Conservation (phyloP, 2,888 invertebrate species). For the Protonemura montana region DNA sequence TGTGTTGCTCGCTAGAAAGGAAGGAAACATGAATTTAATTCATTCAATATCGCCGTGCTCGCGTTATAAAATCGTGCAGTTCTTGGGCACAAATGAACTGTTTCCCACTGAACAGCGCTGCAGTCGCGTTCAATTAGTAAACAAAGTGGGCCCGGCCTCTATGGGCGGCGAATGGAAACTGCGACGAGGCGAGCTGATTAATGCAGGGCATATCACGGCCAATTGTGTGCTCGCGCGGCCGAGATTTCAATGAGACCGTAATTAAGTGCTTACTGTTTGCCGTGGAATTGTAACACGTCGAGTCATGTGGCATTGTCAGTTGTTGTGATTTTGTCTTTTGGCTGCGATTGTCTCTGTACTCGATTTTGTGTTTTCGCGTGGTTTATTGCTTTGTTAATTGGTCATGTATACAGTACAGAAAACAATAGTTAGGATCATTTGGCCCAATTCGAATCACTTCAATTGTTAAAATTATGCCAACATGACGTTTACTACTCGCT, state of each 20-base stretch:
- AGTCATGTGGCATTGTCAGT: background rate
- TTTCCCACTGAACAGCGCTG: background rate
- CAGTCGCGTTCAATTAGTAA: background rate
- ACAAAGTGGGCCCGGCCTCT: background rate
- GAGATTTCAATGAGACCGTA: background rate
- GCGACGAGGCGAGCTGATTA: background rate
- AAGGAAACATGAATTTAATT: background rate
- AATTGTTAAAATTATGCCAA: no score
- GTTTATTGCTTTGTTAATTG: no score
- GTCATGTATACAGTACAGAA: no score
- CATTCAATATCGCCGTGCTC: slow-evolving; percentile 8
- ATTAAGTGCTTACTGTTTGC: background rate
- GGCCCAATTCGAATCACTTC: no score
- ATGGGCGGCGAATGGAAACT: background rate
- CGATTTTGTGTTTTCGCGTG: no score
- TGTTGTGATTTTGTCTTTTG: background rate
- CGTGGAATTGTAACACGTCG: background rate
- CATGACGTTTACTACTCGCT: no score
- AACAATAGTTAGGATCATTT: no score
- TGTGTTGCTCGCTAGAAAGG: background rate
- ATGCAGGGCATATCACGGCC: background rate
- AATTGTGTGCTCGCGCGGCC: background rate
- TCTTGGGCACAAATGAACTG: background rate
- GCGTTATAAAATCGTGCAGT: background rate
- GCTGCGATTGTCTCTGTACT: no score